Base-by-base conservation (phyloP, 2,797 vertebrate genomes). In the Sphenopsis melanotis region DNA sequence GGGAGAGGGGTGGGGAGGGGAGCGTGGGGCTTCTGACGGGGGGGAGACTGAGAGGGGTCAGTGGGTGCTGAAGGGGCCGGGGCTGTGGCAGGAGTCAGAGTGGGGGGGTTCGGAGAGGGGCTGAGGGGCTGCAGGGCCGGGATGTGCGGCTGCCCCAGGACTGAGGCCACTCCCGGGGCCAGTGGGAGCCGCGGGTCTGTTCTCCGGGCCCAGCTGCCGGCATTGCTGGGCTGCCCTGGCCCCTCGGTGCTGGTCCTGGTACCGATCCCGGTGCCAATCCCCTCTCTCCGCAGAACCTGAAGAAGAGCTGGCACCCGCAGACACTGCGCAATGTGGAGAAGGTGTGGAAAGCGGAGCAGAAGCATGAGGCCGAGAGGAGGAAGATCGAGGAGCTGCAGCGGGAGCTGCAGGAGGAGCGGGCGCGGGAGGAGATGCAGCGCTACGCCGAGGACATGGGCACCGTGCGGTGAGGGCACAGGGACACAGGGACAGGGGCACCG, bases 291-390 rank as follows among this genome's bases (percentile, higher is more conserved):
- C 93, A 99, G 99, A 99, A 99, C 90, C 90, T 99, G 97, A 99
- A 99, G 97, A 99, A 99, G 97, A 99, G 99, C 97, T 99, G 99
- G 99, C 99, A 99, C 94, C 99, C 99, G 2, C 99, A 99, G 97
- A 99, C 99, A 23, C 98, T 99, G 95, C 99, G 99, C 94, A 99
- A 99, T 96, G 99, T 99, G 74, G 99, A 99, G 95, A 99, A 99
- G 6, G 99, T 99, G 69, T 99, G 99, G 99, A 99, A 99, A 95
- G 99, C 99, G 0, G 99, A 99, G 94, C 99, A 99, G 98, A 99
- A 98, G 52, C 97, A 99, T 94, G 99, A 99, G 71, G 99, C 99
- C 0, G 99, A 99, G 92, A 68, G 98, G 61, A 99, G 98, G 96
- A 99, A 99, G 97, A 99, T 99, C 1, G 99, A 99, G 87, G 99